These are phyloP conservation scores for Coccyzus lansbergi DNA, from an alignment of 2,797 vertebrate species.

Conservation along the genomic window DNA sequence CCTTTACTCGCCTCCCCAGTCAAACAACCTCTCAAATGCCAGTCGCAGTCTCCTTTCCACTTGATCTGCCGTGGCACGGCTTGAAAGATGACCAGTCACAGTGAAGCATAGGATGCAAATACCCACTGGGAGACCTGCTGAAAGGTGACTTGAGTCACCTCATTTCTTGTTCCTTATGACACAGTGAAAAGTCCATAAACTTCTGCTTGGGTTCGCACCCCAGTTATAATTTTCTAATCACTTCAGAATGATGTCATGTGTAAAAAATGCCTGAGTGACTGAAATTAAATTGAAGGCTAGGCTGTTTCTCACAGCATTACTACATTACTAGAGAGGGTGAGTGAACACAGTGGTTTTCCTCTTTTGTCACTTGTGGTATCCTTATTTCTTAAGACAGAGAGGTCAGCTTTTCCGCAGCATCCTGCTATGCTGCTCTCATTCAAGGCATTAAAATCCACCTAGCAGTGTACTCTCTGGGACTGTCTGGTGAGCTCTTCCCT, in stretches of 20 bases:
- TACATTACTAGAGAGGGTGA: not conserved
- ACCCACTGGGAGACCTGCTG: not conserved
- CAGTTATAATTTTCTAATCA: conserved; percentile 24
- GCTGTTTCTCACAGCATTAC: not conserved
- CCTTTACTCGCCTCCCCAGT: not conserved
- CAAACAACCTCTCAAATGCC: not conserved
- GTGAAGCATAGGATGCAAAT: not conserved
- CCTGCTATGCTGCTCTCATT: not conserved
- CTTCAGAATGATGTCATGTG: conserved; percentile 19
- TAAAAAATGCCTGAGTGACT: conserved; percentile 14
- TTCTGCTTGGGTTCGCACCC: conserved; percentile 27
- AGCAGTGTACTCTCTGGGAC: not conserved
- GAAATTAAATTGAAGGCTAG: conserved; percentile 26
- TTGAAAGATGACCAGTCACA: not conserved
- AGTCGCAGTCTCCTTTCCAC: not conserved
- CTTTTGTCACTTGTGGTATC: not conserved
- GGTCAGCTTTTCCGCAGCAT: conserved; percentile 14
- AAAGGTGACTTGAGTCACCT: not conserved
- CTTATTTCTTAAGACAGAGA: conserved; percentile 12
- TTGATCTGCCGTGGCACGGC: not conserved
- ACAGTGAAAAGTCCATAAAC: not conserved
- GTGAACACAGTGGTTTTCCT: not conserved
- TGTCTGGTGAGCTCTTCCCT: not conserved
- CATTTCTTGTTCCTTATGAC: conserved; percentile 15
- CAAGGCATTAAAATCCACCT: conserved; percentile 31